These are phyloP conservation scores for Danio jaintianensis DNA, from an alignment of 2,797 vertebrate species.

Conservation along the genomic window DNA sequence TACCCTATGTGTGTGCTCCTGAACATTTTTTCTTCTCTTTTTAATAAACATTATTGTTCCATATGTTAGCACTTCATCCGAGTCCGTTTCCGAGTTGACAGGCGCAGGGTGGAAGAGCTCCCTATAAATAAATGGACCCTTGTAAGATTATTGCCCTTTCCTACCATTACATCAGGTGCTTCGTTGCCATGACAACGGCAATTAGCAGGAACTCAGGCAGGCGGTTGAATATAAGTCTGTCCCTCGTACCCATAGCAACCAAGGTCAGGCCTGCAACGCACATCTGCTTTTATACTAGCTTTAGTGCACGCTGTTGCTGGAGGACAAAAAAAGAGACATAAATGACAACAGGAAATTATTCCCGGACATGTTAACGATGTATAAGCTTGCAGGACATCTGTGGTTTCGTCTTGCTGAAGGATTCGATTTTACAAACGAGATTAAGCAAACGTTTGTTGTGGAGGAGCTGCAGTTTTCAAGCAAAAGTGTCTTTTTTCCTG, in stretches of 20 bases:
- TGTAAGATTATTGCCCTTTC: constrained; percentile 73
- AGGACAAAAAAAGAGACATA: constrained; percentile 35
- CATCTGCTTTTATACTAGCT: constrained; percentile 62
- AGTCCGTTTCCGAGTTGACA: constrained; percentile 52
- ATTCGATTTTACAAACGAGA: neutral
- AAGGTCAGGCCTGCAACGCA: constrained; percentile 73
- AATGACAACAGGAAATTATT: constrained; percentile 22
- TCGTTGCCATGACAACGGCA: constrained; percentile 73
- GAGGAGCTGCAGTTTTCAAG: neutral
- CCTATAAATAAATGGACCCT: constrained; percentile 69
- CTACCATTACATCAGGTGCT: constrained; percentile 71
- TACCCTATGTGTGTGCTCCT: constrained; percentile 37
- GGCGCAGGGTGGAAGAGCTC: constrained; percentile 58
- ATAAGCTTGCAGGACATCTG: neutral
- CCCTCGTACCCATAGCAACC: constrained; percentile 69
- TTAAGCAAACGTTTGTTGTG: neutral
- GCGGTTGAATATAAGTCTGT: constrained; percentile 67
- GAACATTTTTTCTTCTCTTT: constrained; percentile 16
- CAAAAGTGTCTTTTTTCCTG: constrained; percentile 14
- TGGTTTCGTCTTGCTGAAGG: neutral
- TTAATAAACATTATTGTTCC: constrained; percentile 42
- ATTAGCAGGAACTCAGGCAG: constrained; percentile 75
- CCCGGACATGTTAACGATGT: neutral
- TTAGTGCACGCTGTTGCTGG: constrained; percentile 38
- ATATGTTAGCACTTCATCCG: constrained; percentile 47